Conservation (phyloP, 1,140 invertebrate species). For the Olivierus martensii region DNA sequence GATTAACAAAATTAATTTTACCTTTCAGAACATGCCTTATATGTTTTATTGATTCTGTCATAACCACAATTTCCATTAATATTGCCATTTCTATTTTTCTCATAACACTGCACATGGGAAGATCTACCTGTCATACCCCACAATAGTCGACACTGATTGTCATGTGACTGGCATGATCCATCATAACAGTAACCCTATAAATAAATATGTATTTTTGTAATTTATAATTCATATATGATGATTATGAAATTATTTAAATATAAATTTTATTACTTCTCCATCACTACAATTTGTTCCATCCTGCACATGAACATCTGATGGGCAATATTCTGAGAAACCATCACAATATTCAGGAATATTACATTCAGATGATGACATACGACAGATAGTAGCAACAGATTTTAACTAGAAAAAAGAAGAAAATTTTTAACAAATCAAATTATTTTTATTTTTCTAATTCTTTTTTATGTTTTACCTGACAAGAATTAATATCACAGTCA, state of each 20-base stretch:
- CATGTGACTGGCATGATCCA: constrained; percentile 77
- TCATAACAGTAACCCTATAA: constrained; percentile 84
- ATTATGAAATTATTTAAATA: too few species aligned
- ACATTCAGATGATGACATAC: constrained; percentile 68
- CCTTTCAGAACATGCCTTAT: constrained; percentile 52
- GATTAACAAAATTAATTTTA: constrained; percentile 35
- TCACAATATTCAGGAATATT: constrained; percentile 93
- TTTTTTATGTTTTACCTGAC: constrained; percentile 40
- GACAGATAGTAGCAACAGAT: constrained; percentile 56
- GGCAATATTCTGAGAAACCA: constrained; percentile 85
- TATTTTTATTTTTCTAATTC: background rate
- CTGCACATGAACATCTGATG: constrained; percentile 76
- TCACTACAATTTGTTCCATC: constrained; percentile 64
- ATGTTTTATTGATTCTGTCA: constrained; percentile 56
- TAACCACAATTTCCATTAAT: constrained; percentile 92
- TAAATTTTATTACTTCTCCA: too few species aligned
- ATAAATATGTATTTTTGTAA: too few species aligned
- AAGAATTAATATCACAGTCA: constrained; percentile 72
- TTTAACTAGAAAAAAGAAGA: constrained; percentile 31
- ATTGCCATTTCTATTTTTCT: constrained; percentile 68
- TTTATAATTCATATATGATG: too few species aligned
- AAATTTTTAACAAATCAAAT: too few species aligned
- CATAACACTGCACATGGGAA: constrained; percentile 71
- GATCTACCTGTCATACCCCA: constrained; percentile 86
- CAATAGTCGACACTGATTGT: constrained; percentile 80